Conservation (phyloP, 53 echinoderm and acorn worm genomes). For the Patiria pectinifera region DNA sequence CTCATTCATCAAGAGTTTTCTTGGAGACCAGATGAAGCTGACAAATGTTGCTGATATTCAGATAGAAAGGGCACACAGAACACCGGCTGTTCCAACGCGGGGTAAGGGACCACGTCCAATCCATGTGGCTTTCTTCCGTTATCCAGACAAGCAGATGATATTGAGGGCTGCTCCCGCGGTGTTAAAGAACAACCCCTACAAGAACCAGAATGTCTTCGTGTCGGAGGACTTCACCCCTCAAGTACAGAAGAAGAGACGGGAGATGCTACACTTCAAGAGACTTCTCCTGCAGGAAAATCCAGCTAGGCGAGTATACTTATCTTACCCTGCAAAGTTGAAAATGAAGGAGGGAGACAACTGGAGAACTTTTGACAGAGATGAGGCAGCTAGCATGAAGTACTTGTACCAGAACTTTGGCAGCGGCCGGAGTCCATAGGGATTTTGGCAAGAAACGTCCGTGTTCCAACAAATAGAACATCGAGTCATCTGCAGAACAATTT, state of each 20-base stretch:
- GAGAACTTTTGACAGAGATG: no score
- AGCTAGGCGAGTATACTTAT: background rate
- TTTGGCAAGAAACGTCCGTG: background rate
- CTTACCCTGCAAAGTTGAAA: constrained; percentile 4
- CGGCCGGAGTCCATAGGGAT: no score
- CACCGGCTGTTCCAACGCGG: background rate
- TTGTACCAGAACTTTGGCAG: no score
- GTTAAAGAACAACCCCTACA: constrained; percentile 13
- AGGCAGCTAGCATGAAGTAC: no score
- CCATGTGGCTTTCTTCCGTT: constrained; percentile 28
- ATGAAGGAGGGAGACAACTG: constrained; percentile 15
- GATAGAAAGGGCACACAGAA: constrained; percentile 22
- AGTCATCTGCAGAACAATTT: no score
- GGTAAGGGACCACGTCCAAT: constrained; percentile 15
- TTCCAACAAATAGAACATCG: no score
- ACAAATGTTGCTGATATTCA: background rate
- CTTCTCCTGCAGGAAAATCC: no score
- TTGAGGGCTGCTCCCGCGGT: constrained; percentile 9
- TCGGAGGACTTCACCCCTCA: no score
- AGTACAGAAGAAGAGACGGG: no score
- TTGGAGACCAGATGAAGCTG: constrained; percentile 18
- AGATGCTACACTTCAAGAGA: no score
- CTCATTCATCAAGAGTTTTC: constrained; percentile 14
- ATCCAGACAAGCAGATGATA: background rate
- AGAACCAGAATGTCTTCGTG: background rate